A percentile compares a stretch with the other conserved stretches of the same genome.
Evolutionary conservation across 2,888 invertebrate species (phyloP).

Genomic region (Platycnemis pennipes): DNA sequence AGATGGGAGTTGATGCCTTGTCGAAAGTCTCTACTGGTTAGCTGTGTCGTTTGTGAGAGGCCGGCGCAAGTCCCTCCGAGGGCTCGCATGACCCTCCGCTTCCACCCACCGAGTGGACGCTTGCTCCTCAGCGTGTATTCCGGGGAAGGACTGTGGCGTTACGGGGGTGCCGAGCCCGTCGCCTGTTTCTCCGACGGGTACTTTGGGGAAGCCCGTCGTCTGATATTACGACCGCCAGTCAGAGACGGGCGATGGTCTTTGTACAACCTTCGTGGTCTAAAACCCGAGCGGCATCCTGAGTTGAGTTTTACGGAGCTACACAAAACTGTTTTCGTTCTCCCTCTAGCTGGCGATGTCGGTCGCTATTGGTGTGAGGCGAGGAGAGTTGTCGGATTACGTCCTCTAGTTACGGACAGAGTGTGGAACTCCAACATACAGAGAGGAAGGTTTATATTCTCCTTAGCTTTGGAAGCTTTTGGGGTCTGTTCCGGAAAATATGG

Average conservation of each 20-base stretch:
- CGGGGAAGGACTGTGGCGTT: conserved; percentile 81
- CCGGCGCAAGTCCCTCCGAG: conserved; percentile 20
- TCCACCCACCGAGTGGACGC: conserved; percentile 46
- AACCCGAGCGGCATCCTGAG: conserved; percentile 71
- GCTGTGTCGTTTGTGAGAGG: conserved; percentile 39
- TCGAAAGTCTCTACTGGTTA: background rate
- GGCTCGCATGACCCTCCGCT: conserved; percentile 45
- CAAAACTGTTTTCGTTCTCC: conserved; percentile 80
- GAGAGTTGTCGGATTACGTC: conserved; percentile 79
- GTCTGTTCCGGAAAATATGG: conserved; percentile 71
- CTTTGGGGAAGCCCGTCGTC: conserved; percentile 79
- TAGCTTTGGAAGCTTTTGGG: conserved; percentile 75
- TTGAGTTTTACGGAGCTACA: conserved; percentile 73
- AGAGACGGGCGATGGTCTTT: conserved; percentile 74
- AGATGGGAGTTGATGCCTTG: conserved; percentile 28
- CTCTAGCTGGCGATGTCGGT: conserved; percentile 81
- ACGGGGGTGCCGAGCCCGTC: conserved; percentile 79
- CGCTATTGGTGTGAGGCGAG: conserved; percentile 86
- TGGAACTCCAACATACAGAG: conserved; percentile 79
- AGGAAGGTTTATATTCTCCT: conserved; percentile 76
- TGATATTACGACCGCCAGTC: conserved; percentile 79
- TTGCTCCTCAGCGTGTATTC: conserved; percentile 81
- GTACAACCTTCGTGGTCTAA: conserved; percentile 71
- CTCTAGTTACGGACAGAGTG: conserved; percentile 80
- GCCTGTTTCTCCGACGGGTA: conserved; percentile 84